These are phyloP conservation scores for Acanthococcus lagerstroemiae DNA, from an alignment of 2,888 invertebrate genomes.

Conservation along the genomic window DNA sequence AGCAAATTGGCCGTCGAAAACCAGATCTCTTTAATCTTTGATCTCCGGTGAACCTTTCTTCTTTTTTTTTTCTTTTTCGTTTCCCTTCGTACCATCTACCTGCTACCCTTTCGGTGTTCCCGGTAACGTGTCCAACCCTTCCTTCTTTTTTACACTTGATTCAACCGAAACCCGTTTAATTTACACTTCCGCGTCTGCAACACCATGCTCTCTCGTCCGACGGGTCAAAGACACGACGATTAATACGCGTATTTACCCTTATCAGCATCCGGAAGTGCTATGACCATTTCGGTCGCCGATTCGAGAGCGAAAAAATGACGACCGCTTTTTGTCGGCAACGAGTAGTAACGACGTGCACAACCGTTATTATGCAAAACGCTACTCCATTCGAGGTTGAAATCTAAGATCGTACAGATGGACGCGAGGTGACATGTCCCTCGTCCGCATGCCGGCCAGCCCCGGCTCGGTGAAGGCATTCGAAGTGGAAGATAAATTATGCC, in stretches of 20 bases:
- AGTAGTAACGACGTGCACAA: no score
- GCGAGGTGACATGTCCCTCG: no score
- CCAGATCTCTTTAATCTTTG: background rate
- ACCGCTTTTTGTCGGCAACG: no score
- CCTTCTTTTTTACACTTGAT: slow-evolving; percentile 22
- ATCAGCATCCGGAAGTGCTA: background rate
- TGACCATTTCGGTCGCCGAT: no score
- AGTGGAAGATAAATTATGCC: no score
- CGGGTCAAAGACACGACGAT: background rate
- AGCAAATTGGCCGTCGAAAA: no score
- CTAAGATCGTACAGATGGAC: no score
- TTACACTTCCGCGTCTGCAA: slow-evolving; percentile 23
- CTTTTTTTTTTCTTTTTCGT: background rate
- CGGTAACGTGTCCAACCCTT: background rate
- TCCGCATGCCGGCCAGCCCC: no score
- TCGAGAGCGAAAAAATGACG: no score
- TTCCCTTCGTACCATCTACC: background rate
- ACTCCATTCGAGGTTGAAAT: no score
- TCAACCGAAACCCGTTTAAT: slow-evolving; percentile 25
- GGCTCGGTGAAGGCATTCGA: no score
- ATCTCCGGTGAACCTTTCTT: background rate
- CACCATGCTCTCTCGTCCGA: background rate
- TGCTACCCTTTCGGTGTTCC: background rate
- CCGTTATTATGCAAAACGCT: no score
- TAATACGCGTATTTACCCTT: background rate